Base-by-base conservation (phyloP, 1,140 invertebrate genomes). In the Drosophila bipectinata region DNA sequence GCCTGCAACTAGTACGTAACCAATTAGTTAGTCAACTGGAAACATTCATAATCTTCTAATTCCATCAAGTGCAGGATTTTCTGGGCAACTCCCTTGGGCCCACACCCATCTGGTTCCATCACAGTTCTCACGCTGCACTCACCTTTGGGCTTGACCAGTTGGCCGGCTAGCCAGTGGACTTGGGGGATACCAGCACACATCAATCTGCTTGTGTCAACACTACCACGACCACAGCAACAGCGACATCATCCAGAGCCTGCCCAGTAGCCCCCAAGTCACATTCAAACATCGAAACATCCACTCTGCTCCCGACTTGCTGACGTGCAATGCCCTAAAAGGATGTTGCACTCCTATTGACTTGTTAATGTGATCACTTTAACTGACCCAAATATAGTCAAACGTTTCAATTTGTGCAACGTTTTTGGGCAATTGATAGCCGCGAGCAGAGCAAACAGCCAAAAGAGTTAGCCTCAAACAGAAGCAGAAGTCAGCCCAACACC, bases 321-420 rank as follows among this genome's bases (percentile, higher is more conserved):
- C 76, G 79, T 79, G 82, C 81, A 84, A 85, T 88, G 83, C 83
- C 83, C 83, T 88, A 88, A 88, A 88, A 88, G 83, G 83, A 88
- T 66, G 48, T 72, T 88, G 83, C 76, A 88, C 83, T 88, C 79
- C 83, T 88, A 88, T 88, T 88, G 83, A 88, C 83, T 88, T 88
- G 83, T 88, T 88, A 88, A 88, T 88, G 83, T 83, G 83, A 88
- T 88, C 83, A 88, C 83, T 88, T 88, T 88, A 88, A 79, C 83
- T 88, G 83, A 88, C 83, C 83, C 83, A 88, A 88, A 88, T 88
- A 88, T 88, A 88, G 83, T 88, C 83, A 88, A 88, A 88, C 83
- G 83, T 88, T 88, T 88, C 83, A 88, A 88, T 88, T 88, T 88
- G 83, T 88, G 83, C 76, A 77, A 77, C 83, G 84, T 77, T 88